Conservation (phyloP, 2,888 invertebrate genomes). For the Reticulitermes lucifugus region DNA sequence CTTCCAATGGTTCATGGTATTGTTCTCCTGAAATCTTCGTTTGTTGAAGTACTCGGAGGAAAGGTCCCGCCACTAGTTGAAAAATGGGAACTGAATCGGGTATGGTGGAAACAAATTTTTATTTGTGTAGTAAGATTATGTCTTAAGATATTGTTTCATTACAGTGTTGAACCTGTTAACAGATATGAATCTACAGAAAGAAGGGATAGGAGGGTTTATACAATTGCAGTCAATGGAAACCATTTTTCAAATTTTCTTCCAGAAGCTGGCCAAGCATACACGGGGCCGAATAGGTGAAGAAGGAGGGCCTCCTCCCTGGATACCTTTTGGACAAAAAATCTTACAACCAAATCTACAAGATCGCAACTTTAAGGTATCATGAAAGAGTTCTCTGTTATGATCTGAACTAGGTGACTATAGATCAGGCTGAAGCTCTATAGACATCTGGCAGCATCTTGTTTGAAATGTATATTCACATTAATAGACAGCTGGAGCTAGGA, state of each 20-base stretch:
- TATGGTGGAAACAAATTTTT: conserved; percentile 52
- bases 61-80: conserved; percentile 84
- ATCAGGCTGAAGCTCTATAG: no score
- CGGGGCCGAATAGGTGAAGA: conserved; percentile 72
- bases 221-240: no score
- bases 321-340: conserved; percentile 87
- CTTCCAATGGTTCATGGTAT: conserved; percentile 78
- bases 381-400: no score
- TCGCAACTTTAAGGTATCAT: conserved; percentile 68
- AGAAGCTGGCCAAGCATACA: conserved; percentile 72
- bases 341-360: conserved; percentile 70
- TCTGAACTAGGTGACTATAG: no score
- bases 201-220: no score
- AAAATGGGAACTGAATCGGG: conserved; percentile 83
- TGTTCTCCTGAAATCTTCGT: conserved; percentile 75
- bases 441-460: no score
- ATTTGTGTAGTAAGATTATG: no score
- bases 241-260: conserved; percentile 51
- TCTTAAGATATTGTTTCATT: no score
- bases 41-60: conserved; percentile 84
- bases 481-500: no score
- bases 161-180: no score
- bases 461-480: no score
- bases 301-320: conserved; percentile 91
- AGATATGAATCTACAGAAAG: no score